These are phyloP conservation scores for Coregonus clupeaformis DNA, from an alignment of 2,113 vertebrate genomes.

Conservation along the genomic window DNA sequence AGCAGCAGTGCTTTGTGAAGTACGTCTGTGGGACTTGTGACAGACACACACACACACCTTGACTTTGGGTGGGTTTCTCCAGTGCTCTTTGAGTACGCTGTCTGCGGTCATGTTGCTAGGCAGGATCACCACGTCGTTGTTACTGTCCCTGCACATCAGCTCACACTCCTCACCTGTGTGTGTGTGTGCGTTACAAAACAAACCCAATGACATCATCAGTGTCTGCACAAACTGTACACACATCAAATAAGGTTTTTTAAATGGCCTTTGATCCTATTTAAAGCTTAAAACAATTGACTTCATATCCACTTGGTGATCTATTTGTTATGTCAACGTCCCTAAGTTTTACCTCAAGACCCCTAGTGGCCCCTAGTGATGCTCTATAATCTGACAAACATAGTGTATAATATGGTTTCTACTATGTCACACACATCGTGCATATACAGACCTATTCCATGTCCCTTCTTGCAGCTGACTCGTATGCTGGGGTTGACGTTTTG, in stretches of 20 bases:
- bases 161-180: constrained; percentile 86
- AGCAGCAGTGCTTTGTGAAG: constrained; percentile 61
- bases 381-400: too few species aligned
- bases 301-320: too few species aligned
- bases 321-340: too few species aligned
- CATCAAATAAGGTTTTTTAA: too few species aligned
- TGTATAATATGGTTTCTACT: too few species aligned
- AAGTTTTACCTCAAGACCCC: too few species aligned
- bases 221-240: too few species aligned
- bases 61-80: constrained; percentile 91
- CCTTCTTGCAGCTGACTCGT: constrained; percentile 82
- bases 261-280: too few species aligned
- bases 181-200: background rate
- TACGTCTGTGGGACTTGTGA: constrained; percentile 21
- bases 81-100: constrained; percentile 80
- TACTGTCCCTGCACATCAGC: constrained; percentile 86
- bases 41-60: constrained; percentile 66
- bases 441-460: constrained; percentile 88
- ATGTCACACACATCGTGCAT: background rate
- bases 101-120: constrained; percentile 83
- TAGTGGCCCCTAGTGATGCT: too few species aligned
- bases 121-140: constrained; percentile 88
- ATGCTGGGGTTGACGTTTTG: constrained; percentile 85
- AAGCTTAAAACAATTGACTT: too few species aligned
- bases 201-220: too few species aligned